These are phyloP conservation scores for Catostylus mosaicus DNA, from an alignment of 30 jellyfish, hydroid and myxozoan genomes.

Conservation along the genomic window DNA sequence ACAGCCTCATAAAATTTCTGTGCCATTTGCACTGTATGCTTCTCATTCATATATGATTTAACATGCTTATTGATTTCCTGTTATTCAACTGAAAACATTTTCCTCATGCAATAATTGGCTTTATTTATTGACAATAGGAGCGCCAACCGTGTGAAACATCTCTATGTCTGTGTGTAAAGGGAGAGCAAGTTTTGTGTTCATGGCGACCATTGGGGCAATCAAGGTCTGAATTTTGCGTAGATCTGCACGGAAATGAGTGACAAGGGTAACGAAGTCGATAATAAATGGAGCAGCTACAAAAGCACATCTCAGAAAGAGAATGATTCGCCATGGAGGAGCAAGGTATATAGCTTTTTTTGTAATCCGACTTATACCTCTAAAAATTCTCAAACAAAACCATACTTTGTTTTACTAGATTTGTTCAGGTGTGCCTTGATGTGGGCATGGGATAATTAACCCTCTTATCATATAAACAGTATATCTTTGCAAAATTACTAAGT, in stretches of 20 bases:
- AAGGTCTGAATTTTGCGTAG: background rate
- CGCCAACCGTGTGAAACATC: background rate
- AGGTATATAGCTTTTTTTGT: conserved; percentile 1
- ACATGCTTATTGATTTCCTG: background rate
- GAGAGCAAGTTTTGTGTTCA: background rate
- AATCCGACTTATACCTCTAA: too few relatives aligned
- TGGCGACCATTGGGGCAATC: background rate
- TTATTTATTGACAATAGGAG: background rate
- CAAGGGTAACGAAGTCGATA: background rate
- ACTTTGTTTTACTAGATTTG: too few relatives aligned
- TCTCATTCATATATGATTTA: too few relatives aligned
- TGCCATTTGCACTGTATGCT: too few relatives aligned
- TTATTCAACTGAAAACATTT: background rate
- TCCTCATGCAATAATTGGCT: background rate
- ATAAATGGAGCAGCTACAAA: background rate
- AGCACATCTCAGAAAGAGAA: background rate
- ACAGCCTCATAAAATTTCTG: too few relatives aligned
- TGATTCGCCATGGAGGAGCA: conserved; percentile 28
- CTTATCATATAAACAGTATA: too few relatives aligned
- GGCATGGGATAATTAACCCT: too few relatives aligned
- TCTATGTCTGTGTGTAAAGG: background rate
- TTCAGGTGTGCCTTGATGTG: too few relatives aligned
- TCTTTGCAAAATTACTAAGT: too few relatives aligned
- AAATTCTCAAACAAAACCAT: too few relatives aligned
- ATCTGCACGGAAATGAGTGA: conserved; percentile 2